Evolutionary conservation across 2,797 vertebrate genomes (phyloP).

Genomic region (Enteromius treurensis): DNA sequence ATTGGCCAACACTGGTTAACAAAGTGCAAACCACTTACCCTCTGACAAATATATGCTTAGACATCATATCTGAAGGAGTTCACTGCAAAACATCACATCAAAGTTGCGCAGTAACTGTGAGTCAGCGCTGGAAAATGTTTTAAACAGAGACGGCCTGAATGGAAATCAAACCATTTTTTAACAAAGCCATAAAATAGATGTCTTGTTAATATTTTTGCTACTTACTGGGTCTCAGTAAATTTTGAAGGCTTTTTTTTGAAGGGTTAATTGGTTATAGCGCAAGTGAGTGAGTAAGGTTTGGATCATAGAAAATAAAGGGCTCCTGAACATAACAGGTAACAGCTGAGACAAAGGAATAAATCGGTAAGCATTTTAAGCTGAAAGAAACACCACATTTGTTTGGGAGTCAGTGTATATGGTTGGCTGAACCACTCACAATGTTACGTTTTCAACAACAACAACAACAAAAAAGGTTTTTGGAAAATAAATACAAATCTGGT

Average conservation of each 20-base stretch:
- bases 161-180: slow-evolving; percentile 32
- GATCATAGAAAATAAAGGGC: background rate
- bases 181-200: slow-evolving; percentile 26
- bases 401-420: background rate
- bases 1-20: slow-evolving; percentile 56
- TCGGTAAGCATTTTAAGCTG: background rate
- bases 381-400: background rate
- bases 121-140: slow-evolving; percentile 37
- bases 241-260: background rate
- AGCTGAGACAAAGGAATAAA: background rate
- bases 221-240: slow-evolving; percentile 6
- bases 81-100: slow-evolving; percentile 46
- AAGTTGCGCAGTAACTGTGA: slow-evolving; percentile 28
- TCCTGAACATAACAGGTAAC: background rate
- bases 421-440: background rate
- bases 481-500: background rate
- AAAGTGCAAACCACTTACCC: slow-evolving; percentile 45
- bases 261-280: background rate
- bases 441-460: no score
- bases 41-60: slow-evolving; percentile 55
- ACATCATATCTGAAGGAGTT: slow-evolving; percentile 47
- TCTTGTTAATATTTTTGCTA: slow-evolving; percentile 20
- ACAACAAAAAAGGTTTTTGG: no score
- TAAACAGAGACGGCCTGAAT: slow-evolving; percentile 20
- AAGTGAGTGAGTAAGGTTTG: background rate